These are phyloP conservation scores for Heliconius erato DNA, from an alignment of 2,888 invertebrate genomes.

Conservation along the genomic window DNA sequence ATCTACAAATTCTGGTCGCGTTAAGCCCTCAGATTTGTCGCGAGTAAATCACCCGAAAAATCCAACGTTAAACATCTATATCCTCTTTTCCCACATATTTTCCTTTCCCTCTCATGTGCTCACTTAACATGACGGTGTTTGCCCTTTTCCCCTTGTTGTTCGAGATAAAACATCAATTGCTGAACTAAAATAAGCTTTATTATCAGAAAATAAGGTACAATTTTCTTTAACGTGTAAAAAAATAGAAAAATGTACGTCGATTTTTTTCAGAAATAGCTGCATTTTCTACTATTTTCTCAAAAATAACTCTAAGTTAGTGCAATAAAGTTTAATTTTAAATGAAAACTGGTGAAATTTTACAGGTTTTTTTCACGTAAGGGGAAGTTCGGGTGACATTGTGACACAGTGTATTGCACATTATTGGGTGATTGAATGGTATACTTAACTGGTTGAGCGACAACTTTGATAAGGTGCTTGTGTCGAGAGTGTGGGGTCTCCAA, in stretches of 20 bases:
- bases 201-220: rapidly evolving
- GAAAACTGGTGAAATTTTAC: slow-evolving; percentile 11
- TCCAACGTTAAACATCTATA: slow-evolving; percentile 85
- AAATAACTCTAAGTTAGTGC: not conserved
- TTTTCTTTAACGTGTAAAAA: slow-evolving; percentile 30
- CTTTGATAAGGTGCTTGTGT: slow-evolving; percentile 79
- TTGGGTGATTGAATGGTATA: slow-evolving; percentile 84
- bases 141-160: slow-evolving; percentile 76
- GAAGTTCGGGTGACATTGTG: slow-evolving; percentile 81
- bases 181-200: slow-evolving; percentile 57
- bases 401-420: slow-evolving; percentile 85
- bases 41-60: slow-evolving; percentile 84
- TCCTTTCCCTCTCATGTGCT: slow-evolving; percentile 85
- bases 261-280: slow-evolving; percentile 61
- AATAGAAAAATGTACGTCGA: slow-evolving; percentile 69
- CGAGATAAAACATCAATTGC: slow-evolving; percentile 54
- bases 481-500: slow-evolving; percentile 60
- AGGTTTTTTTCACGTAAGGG: slow-evolving; percentile 59
- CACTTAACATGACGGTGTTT: slow-evolving; percentile 85
- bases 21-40: slow-evolving; percentile 82
- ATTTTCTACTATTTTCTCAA: not conserved
- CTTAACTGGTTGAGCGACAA: slow-evolving; percentile 78
- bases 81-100: slow-evolving; percentile 86
- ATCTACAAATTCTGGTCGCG: slow-evolving; percentile 63
- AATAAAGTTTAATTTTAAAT: slow-evolving; percentile 47